A percentile compares a stretch with the other conserved stretches of the same genome.
Conservation (phyloP, 92 coral and sea anemone species). For the Heliopora coerulea region DNA sequence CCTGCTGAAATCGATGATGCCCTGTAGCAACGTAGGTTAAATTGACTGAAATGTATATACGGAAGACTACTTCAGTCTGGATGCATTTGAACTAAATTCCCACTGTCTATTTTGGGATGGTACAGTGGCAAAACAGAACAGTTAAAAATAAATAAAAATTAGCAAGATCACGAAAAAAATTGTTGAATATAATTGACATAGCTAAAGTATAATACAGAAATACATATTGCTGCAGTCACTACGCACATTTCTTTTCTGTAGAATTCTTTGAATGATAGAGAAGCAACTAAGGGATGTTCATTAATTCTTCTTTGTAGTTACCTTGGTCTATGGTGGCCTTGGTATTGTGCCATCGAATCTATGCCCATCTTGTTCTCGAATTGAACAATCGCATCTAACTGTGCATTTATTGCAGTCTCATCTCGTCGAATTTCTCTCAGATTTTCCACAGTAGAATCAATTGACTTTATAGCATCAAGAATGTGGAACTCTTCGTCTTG, state of each 20-base stretch:
- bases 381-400: not conserved
- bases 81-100: not conserved
- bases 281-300: not conserved
- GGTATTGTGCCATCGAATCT: too few relatives aligned
- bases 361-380: not conserved
- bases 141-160: not conserved
- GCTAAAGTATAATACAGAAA: too few relatives aligned
- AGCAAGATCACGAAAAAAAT: not conserved
- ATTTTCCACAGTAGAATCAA: not conserved
- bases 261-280: conserved; percentile 7
- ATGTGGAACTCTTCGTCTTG: conserved; percentile 3
- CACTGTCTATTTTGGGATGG: too few relatives aligned
- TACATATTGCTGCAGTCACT: not conserved
- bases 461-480: not conserved
- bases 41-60: too few relatives aligned
- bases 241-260: conserved; percentile 4
- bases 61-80: too few relatives aligned
- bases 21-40: not conserved
- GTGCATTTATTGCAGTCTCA: not conserved
- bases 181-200: too few relatives aligned
- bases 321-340: conserved; percentile 18
- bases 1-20: conserved; percentile 4
- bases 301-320: conserved; percentile 13
- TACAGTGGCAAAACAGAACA: not conserved
- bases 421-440: not conserved